Conservation (phyloP, 2,113 vertebrate genomes). For the Crotophaga sulcirostris region DNA sequence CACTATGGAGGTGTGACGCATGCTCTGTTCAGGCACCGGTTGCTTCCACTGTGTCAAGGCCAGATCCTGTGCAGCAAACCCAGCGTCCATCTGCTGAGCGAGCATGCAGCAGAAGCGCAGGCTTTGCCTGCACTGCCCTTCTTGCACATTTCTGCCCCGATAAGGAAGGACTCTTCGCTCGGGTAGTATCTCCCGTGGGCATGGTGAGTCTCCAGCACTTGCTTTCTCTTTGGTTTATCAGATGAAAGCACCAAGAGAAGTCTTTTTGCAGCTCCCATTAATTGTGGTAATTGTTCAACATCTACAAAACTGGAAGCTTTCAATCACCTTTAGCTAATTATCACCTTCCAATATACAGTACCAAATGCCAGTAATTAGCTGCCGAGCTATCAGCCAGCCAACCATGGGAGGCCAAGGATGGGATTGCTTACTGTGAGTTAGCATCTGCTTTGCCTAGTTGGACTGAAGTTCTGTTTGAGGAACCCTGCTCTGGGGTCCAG, state of each 20-base stretch:
- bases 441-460: neutral
- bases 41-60: neutral
- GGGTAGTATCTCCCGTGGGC: neutral
- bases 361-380: accelerated
- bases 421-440: accelerated
- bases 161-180: neutral
- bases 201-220: neutral
- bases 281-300: neutral
- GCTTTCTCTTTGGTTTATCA: neutral
- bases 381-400: neutral
- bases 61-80: neutral
- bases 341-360: neutral
- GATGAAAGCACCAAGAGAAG: neutral
- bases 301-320: neutral
- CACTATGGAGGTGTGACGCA: accelerated
- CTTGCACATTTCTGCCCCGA: accelerated
- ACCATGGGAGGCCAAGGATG: neutral
- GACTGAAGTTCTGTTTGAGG: neutral
- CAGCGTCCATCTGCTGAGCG: accelerated
- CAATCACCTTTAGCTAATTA: neutral
- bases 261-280: neutral
- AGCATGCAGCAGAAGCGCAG: neutral
- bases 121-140: neutral
- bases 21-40: accelerated
- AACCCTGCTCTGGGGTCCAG: neutral